These are phyloP conservation scores for Sebastes baramenuke DNA, from an alignment of 2,797 vertebrate species.

Conservation along the genomic window DNA sequence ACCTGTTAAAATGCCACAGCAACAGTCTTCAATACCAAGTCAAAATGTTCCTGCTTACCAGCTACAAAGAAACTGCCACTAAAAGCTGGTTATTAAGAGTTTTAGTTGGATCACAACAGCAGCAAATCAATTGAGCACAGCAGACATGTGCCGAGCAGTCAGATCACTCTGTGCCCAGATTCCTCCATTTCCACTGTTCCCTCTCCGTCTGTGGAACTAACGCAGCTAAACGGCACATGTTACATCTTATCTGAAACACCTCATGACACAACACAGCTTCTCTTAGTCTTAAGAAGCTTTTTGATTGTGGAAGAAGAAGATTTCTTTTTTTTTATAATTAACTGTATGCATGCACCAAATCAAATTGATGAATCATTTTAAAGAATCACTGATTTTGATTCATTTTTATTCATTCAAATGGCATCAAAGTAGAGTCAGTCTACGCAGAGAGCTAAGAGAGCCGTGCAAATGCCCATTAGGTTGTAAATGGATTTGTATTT, in stretches of 20 bases:
- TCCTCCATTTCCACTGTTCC: conserved; percentile 26
- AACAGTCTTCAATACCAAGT: neutral
- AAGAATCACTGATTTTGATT: neutral
- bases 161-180: neutral
- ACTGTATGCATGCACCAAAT: neutral
- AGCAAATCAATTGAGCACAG: conserved; percentile 48
- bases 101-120: neutral
- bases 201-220: conserved; percentile 49
- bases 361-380: neutral
- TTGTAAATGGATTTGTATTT: neutral
- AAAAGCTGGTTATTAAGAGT: neutral
- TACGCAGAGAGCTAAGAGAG: neutral
- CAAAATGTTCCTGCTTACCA: neutral
- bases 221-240: conserved; percentile 9
- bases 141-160: conserved; percentile 18
- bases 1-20: neutral
- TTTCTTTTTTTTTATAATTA: accelerated
- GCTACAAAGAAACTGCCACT: neutral
- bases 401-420: neutral
- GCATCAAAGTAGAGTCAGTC: neutral
- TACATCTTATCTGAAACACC: conserved; percentile 21
- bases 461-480: neutral
- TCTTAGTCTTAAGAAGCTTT: neutral
- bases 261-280: conserved; percentile 39
- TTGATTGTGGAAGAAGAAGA: neutral